Evolutionary conservation across 2,113 vertebrate genomes (phyloP).

Genomic region (Cygnus buccinator): DNA sequence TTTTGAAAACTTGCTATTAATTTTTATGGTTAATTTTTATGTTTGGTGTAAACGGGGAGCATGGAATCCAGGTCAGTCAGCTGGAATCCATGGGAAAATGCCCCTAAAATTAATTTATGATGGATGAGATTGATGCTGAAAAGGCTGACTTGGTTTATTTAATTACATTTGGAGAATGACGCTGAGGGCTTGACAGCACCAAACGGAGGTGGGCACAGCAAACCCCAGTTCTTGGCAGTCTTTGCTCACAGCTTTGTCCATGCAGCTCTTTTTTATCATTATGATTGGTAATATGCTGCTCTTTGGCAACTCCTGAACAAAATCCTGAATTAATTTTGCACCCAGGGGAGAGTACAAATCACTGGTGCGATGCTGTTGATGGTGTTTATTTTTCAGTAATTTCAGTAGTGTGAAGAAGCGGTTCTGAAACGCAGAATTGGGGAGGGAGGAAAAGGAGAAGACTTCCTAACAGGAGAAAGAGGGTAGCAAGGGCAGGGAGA

Average conservation of each 20-base stretch:
- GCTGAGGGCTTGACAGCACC: slow-evolving; percentile 42
- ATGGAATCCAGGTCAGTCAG: slow-evolving; percentile 14
- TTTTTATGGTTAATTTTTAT: slow-evolving; percentile 34
- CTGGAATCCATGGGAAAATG: slow-evolving; percentile 53
- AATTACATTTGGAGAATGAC: not conserved
- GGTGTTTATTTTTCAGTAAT: slow-evolving; percentile 2
- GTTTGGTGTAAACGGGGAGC: slow-evolving; percentile 2
- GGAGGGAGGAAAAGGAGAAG: not conserved
- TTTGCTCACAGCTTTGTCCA: not conserved
- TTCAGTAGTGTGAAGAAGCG: not conserved
- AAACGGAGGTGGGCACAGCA: not conserved
- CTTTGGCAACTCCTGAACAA: slow-evolving; percentile 31
- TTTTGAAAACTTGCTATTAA: not conserved
- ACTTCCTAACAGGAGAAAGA: not conserved
- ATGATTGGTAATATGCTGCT: not conserved
- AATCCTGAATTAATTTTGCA: slow-evolving; percentile 21
- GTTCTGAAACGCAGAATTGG: not conserved
- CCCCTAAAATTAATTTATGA: slow-evolving; percentile 40
- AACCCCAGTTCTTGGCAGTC: slow-evolving; percentile 6
- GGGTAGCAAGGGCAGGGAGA: not conserved
- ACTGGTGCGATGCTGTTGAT: not conserved
- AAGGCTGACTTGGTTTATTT: slow-evolving; percentile 50
- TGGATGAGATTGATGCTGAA: slow-evolving; percentile 31
- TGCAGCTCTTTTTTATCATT: not conserved
- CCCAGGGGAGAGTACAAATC: not conserved